A percentile compares a stretch with the other conserved stretches of the same genome.
These are phyloP conservation scores for Gavialis gangeticus DNA, from an alignment of 2,113 vertebrate genomes.

Conservation along the genomic window DNA sequence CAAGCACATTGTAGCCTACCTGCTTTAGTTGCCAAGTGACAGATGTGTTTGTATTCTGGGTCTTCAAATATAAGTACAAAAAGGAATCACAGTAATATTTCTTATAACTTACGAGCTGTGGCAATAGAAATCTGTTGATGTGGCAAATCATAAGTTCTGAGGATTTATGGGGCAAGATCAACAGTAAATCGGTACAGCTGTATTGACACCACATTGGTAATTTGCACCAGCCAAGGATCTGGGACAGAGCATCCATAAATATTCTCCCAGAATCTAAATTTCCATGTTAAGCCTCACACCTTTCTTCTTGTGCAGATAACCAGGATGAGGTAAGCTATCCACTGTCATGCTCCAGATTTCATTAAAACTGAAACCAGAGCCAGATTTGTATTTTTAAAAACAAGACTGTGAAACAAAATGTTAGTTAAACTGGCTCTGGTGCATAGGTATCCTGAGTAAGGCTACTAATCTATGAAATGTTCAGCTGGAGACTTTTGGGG, in stretches of 20 bases:
- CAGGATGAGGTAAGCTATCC: background rate
- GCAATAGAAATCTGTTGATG: conserved; percentile 33
- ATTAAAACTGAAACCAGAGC: conserved; percentile 36
- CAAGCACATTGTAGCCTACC: conserved; percentile 11
- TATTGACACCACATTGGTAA: conserved; percentile 12
- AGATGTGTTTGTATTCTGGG: conserved; percentile 7
- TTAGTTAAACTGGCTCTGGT: too few species aligned
- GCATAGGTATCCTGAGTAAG: background rate
- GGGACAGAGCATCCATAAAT: background rate
- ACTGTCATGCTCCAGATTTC: background rate
- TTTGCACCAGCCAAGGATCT: conserved; percentile 27
- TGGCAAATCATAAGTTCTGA: conserved; percentile 34
- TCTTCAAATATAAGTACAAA: conserved; percentile 3
- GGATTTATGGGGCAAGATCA: conserved; percentile 36
- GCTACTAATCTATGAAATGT: background rate
- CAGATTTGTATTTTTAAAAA: background rate
- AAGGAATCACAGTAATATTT: conserved; percentile 9
- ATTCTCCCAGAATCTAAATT: conserved; percentile 36
- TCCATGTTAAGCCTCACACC: background rate
- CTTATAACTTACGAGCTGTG: conserved; percentile 38
- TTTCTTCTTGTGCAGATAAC: conserved; percentile 46
- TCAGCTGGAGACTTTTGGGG: background rate
- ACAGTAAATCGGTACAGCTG: conserved; percentile 35
- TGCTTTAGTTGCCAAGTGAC: background rate
- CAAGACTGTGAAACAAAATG: too few species aligned